These are phyloP conservation scores for Eidolon dupreanum DNA, from an alignment of 2,797 vertebrate genomes.

Conservation along the genomic window DNA sequence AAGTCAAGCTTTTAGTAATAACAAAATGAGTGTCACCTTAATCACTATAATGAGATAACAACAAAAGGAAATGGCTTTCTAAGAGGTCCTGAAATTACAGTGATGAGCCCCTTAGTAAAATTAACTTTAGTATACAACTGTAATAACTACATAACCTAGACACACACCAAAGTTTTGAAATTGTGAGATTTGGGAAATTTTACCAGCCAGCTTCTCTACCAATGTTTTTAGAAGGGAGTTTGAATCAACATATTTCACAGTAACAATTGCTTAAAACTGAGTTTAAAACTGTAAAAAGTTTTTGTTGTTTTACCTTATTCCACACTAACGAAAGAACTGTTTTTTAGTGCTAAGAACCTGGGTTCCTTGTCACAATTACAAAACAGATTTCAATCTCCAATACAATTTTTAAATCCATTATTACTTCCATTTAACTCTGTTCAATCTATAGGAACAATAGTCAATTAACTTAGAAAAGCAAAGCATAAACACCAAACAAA, in stretches of 20 bases:
- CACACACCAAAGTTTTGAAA: neutral
- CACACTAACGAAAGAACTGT: neutral
- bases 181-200: neutral
- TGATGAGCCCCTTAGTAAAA: neutral
- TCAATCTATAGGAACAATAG: neutral
- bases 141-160: neutral
- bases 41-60: neutral
- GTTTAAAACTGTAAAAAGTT: neutral
- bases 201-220: neutral
- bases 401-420: neutral
- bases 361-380: neutral
- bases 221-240: neutral
- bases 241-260: neutral
- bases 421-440: slow-evolving; percentile 32
- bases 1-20: neutral
- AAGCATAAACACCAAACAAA: slow-evolving; percentile 5
- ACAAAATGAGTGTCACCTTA: neutral
- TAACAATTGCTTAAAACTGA: neutral
- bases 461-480: neutral
- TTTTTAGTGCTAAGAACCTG: neutral
- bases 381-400: neutral
- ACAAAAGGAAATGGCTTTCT: neutral
- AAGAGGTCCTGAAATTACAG: neutral
- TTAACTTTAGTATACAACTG: neutral
- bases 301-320: neutral